Base-by-base conservation (phyloP, 2,113 vertebrate species). In the Cebus imitator region DNA sequence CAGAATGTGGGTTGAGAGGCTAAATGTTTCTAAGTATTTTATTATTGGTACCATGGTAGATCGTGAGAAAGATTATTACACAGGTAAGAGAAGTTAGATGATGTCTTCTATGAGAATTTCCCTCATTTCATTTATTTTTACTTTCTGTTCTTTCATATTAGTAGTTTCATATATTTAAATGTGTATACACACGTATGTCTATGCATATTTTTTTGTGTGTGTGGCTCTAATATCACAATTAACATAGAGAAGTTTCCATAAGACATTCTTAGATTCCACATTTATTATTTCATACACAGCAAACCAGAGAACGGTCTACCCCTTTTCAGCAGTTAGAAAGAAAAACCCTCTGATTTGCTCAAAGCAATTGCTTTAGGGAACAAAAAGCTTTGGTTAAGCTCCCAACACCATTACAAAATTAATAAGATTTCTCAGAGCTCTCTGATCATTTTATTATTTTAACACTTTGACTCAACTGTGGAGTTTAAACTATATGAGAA, bases 391-490 rank as follows among this genome's bases (percentile, higher is more conserved):
- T 92, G 75, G 87, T 93, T 68, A n/a, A 92, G 83, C 32, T 95
- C 97, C 92, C 57, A 83, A 43, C 5, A 82, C 43, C 43, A 82
- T 85, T 95, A 85, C 9, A 95, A 85, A 96, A 96, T 94, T 97
- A 97, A 90, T 95, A 95, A 91, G 66, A 92, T 94, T 97, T 80
- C 72, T 96, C 43, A 61, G 81, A 85, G 32, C 95, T 95, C 68
- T 95, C 79, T 95, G 83, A 88, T 21, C 32, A 88, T 91, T 95
- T 96, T 82, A 94, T 82, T 95, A 70, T 89, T 91, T 86, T 95
- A 96, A 90, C 35, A 95, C 93, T 96, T 87, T 94, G 37, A 94
- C 72, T 95, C 82, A 97, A 35, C 73, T 91, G 43, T 97, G 91
- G 32, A 79, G 87, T 96, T 80, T 91, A 96, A 78, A 95, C 66